phyloP scores from a whole-genome alignment of 2,797 vertebrate species.

The Merluccius polli region DNA sequence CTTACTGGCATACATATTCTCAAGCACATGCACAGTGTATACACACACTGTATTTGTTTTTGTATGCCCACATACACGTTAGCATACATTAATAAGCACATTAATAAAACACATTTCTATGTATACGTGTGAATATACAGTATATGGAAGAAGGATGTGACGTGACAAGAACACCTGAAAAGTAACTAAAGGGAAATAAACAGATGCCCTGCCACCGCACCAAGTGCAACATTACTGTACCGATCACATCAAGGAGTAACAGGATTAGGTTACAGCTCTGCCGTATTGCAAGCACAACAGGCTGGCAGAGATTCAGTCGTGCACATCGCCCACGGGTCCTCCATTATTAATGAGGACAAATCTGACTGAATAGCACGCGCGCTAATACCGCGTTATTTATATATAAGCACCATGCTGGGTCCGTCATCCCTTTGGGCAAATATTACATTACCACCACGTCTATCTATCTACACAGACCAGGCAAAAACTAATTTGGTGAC shows the following conservation, averaged over 20 bases:
- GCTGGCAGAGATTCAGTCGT: constrained; percentile 52
- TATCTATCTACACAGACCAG: constrained; percentile 46
- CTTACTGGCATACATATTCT: not conserved
- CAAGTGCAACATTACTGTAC: not conserved
- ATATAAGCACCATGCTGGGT: constrained; percentile 58
- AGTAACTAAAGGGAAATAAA: not conserved
- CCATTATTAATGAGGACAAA: constrained; percentile 65
- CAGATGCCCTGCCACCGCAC: not conserved
- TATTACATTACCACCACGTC: constrained; percentile 51
- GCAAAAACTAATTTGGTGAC: constrained; percentile 45
- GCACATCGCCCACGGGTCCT: constrained; percentile 46
- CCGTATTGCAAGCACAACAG: constrained; percentile 36
- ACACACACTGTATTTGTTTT: too few species aligned
- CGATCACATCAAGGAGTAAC: constrained; percentile 20
- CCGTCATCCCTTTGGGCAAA: constrained; percentile 60
- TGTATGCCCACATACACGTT: too few species aligned
- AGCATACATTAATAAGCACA: too few species aligned
- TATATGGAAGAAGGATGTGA: not conserved
- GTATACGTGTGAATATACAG: not conserved
- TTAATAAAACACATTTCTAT: not conserved
- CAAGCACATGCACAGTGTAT: too few species aligned
- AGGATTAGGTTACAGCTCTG: constrained; percentile 21
- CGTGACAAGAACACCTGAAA: not conserved
- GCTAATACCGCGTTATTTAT: constrained; percentile 49
- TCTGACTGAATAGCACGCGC: constrained; percentile 59